Conservation (phyloP, 1,140 invertebrate genomes). For the Papilio dardanus region DNA sequence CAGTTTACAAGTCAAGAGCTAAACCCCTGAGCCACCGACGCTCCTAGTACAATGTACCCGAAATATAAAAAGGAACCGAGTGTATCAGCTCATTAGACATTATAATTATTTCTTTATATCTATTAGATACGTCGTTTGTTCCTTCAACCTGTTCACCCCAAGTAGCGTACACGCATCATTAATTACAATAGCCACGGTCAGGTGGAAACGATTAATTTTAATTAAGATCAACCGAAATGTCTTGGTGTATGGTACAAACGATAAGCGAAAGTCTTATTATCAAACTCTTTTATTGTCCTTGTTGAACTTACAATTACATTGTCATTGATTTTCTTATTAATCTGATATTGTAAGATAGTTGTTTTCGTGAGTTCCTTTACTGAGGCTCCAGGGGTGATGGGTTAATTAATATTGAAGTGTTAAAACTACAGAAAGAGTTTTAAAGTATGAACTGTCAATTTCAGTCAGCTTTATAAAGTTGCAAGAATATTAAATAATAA, state of each 20-base stretch:
- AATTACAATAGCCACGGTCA: constrained; percentile 62
- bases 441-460: not conserved
- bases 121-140: constrained; percentile 49
- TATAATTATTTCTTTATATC: constrained; percentile 44
- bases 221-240: constrained; percentile 66
- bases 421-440: not conserved
- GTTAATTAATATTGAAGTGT: not conserved
- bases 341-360: not conserved
- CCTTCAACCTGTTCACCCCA: constrained; percentile 46
- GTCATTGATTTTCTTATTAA: not conserved
- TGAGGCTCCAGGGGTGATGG: too few relatives aligned
- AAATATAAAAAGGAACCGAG: constrained; percentile 39
- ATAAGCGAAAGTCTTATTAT: constrained; percentile 7
- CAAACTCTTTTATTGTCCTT: not conserved
- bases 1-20: too few relatives aligned
- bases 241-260: constrained; percentile 43
- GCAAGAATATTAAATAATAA: not conserved
- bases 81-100: constrained; percentile 45
- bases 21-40: too few relatives aligned
- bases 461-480: not conserved
- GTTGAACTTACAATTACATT: not conserved
- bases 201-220: constrained; percentile 73
- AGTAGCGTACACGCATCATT: constrained; percentile 67
- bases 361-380: too few relatives aligned
- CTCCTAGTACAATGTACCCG: not conserved